Evolutionary conservation across 2,113 vertebrate species (phyloP), one percentile per base, ranked within the genome.

Genomic region (Sylvilagus bachmani): DNA sequence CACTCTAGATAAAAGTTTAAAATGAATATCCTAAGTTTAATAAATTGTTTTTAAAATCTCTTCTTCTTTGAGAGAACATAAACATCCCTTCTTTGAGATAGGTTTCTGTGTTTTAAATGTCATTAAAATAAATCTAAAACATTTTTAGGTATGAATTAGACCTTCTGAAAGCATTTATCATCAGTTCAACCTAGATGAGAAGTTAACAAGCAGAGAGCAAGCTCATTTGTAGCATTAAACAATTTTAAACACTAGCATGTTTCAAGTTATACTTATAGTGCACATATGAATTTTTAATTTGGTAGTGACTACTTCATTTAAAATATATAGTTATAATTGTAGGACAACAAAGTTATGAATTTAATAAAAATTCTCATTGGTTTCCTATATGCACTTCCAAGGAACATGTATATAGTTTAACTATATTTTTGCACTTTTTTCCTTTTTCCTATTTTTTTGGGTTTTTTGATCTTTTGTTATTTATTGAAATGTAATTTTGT

Each of bases 401-500:
- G 71, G 16, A 74, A 78, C 3, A 73, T 38, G 2, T 16, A 3
- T 64, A 84, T 0, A 38, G 27, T 75, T 21, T 51, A 71, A 66
- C 17, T 70, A 31, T 36, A 77, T 27, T 73, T 93, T 62, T 66
- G 5, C 10, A 79, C 38, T 67, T 75, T 58, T 90, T 90, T 86
- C 16, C 55, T 66, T 80, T 80, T 96, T 80, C 19, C 51, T 31
- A 11, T 62, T 70, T 38, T 14, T 73, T 86, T 94, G 4, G 44
- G 62, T 80, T 6, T 25, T 58, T 58, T 58, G 55, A 58, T 58
- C 13, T 58, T 14, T 16, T 44, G 55, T 33, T 24, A 66, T 51
- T 93, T 86, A 81, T 17, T 86, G 55, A 75, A 86, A 91, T 95
- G 31, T 69, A 84, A 86, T 29, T 80, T 66, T 70, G 6, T n/a